Percentiles rank a stretch among this genome's conserved stretches.
phyloP scores from a whole-genome alignment of 2,888 invertebrate genomes.

The Dynastes tityus region DNA sequence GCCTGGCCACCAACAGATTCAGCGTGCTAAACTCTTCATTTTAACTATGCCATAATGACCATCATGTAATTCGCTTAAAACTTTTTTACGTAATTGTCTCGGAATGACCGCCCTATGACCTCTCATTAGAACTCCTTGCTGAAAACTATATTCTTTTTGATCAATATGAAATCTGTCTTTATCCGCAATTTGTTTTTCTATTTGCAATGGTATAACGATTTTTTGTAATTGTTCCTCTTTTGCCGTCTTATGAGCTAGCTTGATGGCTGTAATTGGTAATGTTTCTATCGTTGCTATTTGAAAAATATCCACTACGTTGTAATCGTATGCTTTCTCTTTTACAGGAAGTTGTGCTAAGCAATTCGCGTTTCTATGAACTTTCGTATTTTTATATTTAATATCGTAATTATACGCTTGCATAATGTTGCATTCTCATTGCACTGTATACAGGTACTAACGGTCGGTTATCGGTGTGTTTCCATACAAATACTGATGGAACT shows the following conservation, averaged over 20 bases:
- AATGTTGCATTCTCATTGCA: constrained; percentile 50
- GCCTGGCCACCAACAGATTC: constrained; percentile 36
- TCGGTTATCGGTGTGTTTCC: constrained; percentile 47
- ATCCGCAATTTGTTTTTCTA: background rate
- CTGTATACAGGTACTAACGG: constrained; percentile 42
- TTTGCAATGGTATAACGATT: constrained; percentile 6
- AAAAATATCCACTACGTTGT: constrained; percentile 32
- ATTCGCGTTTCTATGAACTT: constrained; percentile 46
- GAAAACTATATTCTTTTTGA: background rate
- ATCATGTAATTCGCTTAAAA: constrained; percentile 23
- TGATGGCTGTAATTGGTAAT: constrained; percentile 3
- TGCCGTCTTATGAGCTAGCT: background rate
- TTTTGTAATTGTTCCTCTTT: constrained; percentile 16
- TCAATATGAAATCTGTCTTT: constrained; percentile 20
- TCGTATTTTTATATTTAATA: constrained; percentile 45
- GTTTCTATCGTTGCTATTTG: constrained; percentile 36
- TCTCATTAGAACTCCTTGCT: background rate
- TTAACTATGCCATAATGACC: constrained; percentile 22
- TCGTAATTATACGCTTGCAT: constrained; percentile 46
- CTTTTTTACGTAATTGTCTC: background rate
- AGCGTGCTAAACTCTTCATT: constrained; percentile 36
- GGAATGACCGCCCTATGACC: constrained; percentile 13
- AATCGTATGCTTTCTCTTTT: constrained; percentile 4
- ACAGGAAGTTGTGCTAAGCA: constrained; percentile 20
- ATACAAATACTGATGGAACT: constrained; percentile 48